A percentile compares a stretch with the other conserved stretches of the same genome.
phyloP scores from a whole-genome alignment of 2,797 vertebrate species.

The Schizothorax lantsangensis region DNA sequence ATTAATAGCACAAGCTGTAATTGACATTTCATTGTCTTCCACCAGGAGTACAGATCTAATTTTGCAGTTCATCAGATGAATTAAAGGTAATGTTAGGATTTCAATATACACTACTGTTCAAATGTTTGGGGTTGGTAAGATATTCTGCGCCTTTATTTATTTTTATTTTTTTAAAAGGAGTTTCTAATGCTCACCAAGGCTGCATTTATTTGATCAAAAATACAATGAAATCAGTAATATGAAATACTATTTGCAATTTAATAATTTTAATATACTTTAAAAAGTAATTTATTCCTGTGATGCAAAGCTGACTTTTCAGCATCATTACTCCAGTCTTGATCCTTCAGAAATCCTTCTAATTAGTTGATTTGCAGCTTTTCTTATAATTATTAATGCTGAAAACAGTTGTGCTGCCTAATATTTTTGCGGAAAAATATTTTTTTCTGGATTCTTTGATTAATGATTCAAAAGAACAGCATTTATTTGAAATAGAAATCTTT shows the following conservation, averaged over 20 bases:
- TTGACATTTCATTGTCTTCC: slow-evolving; percentile 1
- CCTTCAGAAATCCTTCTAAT: neutral
- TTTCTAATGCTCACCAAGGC: too few relatives aligned
- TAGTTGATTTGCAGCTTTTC: neutral
- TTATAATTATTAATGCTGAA: neutral
- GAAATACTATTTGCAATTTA: too few relatives aligned
- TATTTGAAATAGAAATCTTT: neutral
- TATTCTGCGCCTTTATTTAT: neutral
- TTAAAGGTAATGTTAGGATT: neutral
- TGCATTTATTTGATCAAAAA: too few relatives aligned
- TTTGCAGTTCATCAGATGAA: neutral
- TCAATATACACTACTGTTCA: neutral
- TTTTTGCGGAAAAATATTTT: neutral
- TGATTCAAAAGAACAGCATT: neutral
- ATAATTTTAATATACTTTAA: too few relatives aligned
- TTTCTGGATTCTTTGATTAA: neutral
- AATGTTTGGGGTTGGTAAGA: neutral
- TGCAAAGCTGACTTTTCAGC: too few relatives aligned
- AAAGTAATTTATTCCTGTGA: too few relatives aligned
- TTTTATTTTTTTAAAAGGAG: too few relatives aligned
- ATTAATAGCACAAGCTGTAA: slow-evolving; percentile 7
- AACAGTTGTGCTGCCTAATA: neutral
- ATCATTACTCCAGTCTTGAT: neutral
- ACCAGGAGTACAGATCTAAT: neutral
- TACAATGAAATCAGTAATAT: too few relatives aligned